Evolutionary conservation across 2,888 invertebrate species (phyloP), one percentile per base, ranked within the genome.

Genomic region (Lochmaea capreae): DNA sequence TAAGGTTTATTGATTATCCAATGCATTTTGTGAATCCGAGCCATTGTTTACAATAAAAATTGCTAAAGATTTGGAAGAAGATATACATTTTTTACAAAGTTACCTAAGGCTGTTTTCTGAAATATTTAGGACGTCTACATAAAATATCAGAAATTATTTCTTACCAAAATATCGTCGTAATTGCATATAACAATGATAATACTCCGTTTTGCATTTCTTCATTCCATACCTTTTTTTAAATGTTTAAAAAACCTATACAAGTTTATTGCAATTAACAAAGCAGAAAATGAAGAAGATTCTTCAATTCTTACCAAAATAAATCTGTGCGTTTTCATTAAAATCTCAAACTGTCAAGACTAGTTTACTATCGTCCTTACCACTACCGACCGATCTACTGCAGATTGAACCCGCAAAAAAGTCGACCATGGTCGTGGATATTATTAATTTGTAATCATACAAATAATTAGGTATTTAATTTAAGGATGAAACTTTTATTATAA

Each of bases 41-140:
- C 59, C 59, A 33, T 59, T 59, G 59, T 59, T 33, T 59, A 33
- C 59, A 59, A 59, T 59, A 33, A 59, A 59, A 59, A 59, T 59
- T 59, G 26, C 26, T 59, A 22, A 59, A 59, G 54, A 54, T 54
- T 54, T 54, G 54, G 54, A 54, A 54, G 54, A 16, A 54, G 54
- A 54, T 54, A 54, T 54, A 54, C 2, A 54, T 54, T 54, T 54
- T 54, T 54, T 8, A 49, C 3, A 54, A 54, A 54, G 18, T 9
- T 18, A 16, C 54, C 18, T 54, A n/a, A 18, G 54, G 54, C 54
- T 2, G 18, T 54, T 18, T 54, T 54, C 10, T 8, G 16, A 54
- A 54, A 16, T 54, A 54, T 54, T 54, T 54, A 16, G 18, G 54
- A 9, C 16, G 54, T 54, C 14, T n/a, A n/a, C 49, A 49, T n/a